Base-by-base conservation (phyloP, 2,888 invertebrate species). In the Epirrhoe alternata region DNA sequence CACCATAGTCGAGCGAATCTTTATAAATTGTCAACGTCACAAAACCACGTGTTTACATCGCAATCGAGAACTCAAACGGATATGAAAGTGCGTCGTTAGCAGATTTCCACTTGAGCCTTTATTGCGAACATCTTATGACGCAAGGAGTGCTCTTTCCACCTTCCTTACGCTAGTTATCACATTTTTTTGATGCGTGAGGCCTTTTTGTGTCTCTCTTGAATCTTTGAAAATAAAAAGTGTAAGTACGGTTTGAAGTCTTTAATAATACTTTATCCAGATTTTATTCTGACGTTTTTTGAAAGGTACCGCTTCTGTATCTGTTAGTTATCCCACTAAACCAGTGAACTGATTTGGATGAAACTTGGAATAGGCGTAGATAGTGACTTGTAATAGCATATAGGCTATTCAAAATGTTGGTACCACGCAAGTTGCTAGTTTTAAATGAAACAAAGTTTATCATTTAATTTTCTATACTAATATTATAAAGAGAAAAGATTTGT, bases 121-220 rank as follows among this genome's bases (percentile, higher is more conserved):
- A 90, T 90, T 90, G 87, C 89, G 77, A 83, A 79, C 84, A 81
- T 78, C 76, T 73, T 89, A 88, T 90, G 87, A 84, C 82, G 79
- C 81, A 77, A 82, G 77, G 75, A 92, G 89, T 68, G 81, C 86
- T 76, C 90, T 90, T 82, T 77, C 72, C 86, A 82, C 84, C 81
- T 87, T 86, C 87, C 87, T 89, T 77, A 84, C 89, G 88, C 89
- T 90, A 92, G 91, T 92, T 92, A 92, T 88, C 87, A 86, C 86
- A 84, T 86, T 87, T 88, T 84, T 88, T 85, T 88, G 88, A 88
- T 86, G 86, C 82, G 85, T 82, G 83, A 81, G 86, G 82, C 84
- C 86, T 89, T 64, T 88, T 85, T 83, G 77, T 67, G 77, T 80
- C 81, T 78, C 73, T 79, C 67, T 24, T 74, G 77, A 42, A 16